Evolutionary conservation across 2,113 vertebrate genomes (phyloP), one percentile per base, ranked within the genome.

Genomic region (Nerophis ophidion): DNA sequence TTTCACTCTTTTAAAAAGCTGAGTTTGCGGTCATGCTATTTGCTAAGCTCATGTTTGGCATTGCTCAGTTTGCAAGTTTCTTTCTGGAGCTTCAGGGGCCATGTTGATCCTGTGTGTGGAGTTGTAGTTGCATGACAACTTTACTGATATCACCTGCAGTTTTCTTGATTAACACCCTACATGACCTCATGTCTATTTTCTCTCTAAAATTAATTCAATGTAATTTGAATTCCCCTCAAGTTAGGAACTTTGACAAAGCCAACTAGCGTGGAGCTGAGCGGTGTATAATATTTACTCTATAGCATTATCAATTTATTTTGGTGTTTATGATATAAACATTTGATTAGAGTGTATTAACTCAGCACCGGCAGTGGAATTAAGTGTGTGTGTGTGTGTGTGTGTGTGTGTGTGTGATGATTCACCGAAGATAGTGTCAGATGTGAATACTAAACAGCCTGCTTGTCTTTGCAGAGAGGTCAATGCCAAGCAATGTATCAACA

Each of bases 331-430:
- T 72, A 62, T 52, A 65, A 67, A 65, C 75, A 68, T 79, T 44
- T 79, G 71, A 83, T 82, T 72, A 66, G 72, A 73, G 66, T 9
- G 76, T 79, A 83, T 83, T 81, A 76, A 79, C 50, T 83, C 65
- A 48, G 57, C 62, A 54, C 52, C 63, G 48, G 56, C 63, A 58
- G 60, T 71, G 63, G 72, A 75, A 86, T 77, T 65, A 74, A 69
- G 67, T 26, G 26, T 26, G 62, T 65, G 69, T 64, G 70, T 38
- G 14, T 67, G n/a, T 72, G 57, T 74, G 38, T 65, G 58, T 53
- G 51, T 19, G 48, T 65, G 64, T 63, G 76, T 74, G 72, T 74
- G 75, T 55, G 75, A 66, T 77, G 81, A 77, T 77, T 78, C 71
- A 75, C 61, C 73, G 44, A 68, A 65, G 63, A 66, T 65, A 79